phyloP scores from a whole-genome alignment of 35 echinoderm and acorn worm genomes.

The Strongylocentrotus purpuratus region DNA sequence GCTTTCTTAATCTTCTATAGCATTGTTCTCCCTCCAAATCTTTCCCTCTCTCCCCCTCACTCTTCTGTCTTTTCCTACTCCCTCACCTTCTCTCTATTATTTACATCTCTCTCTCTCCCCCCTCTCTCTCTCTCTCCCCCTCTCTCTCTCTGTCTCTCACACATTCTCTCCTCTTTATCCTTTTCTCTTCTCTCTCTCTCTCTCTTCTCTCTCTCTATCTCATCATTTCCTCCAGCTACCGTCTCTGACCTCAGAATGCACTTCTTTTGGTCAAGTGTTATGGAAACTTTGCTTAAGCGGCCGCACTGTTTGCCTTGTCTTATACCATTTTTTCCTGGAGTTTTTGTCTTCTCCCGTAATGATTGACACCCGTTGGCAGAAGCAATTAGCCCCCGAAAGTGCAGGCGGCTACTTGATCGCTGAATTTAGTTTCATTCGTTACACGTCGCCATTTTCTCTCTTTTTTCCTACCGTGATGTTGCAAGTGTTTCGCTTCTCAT shows the following conservation, averaged over 20 bases:
- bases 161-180: too few species aligned
- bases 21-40: not conserved
- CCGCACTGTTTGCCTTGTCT: not conserved
- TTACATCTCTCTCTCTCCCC: not conserved
- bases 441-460: not conserved
- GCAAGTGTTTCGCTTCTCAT: not conserved
- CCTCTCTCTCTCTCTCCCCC: not conserved
- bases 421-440: constrained; percentile 4
- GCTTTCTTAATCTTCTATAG: not conserved
- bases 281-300: constrained; percentile 2
- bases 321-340: not conserved
- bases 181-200: too few species aligned
- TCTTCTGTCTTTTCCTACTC: not conserved
- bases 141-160: not conserved
- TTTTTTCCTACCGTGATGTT: not conserved
- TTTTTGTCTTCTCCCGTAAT: not conserved
- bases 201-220: too few species aligned
- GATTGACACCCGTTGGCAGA: not conserved
- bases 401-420: not conserved
- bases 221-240: not conserved
- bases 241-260: not conserved
- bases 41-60: not conserved
- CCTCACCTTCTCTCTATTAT: not conserved
- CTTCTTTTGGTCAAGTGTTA: constrained; percentile 17
- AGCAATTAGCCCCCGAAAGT: constrained; percentile 15